A percentile compares a stretch with the other conserved stretches of the same genome.
phyloP scores from a whole-genome alignment of 2,113 vertebrate genomes.

The Prionailurus viverrinus region DNA sequence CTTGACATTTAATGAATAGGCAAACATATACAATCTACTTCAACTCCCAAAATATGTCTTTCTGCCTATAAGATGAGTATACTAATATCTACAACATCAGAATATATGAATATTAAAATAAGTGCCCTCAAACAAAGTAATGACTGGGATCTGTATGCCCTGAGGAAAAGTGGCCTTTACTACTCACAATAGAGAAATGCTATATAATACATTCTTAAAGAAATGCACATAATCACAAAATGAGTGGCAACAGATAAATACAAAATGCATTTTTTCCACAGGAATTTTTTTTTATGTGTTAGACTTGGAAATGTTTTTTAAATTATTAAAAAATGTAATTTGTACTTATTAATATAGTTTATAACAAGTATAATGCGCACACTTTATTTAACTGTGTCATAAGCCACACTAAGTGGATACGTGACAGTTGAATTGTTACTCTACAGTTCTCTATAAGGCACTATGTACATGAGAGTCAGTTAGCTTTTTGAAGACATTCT shows the following conservation, averaged over 20 bases:
- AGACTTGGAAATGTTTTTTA: neutral
- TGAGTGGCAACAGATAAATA: neutral
- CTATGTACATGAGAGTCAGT: neutral
- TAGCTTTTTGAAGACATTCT: neutral
- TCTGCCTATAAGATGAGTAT: neutral
- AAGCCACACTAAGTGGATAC: neutral
- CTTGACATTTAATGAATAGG: neutral
- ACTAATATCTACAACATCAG: neutral
- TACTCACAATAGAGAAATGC: neutral
- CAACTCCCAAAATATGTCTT: neutral
- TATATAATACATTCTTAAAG: neutral
- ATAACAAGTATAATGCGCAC: neutral
- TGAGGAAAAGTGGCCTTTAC: neutral
- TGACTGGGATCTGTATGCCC: neutral
- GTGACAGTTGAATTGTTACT: neutral
- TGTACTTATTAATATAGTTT: neutral
- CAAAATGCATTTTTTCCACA: neutral
- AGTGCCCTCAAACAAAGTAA: neutral
- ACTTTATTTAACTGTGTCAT: neutral
- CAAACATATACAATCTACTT: neutral
- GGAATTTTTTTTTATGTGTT: neutral
- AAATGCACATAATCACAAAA: neutral
- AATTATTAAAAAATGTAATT: neutral
- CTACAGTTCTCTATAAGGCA: neutral
- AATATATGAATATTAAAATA: conserved; percentile 15